phyloP scores from a whole-genome alignment of 2,797 vertebrate species.

The Pseudopleuronectes americanus region DNA sequence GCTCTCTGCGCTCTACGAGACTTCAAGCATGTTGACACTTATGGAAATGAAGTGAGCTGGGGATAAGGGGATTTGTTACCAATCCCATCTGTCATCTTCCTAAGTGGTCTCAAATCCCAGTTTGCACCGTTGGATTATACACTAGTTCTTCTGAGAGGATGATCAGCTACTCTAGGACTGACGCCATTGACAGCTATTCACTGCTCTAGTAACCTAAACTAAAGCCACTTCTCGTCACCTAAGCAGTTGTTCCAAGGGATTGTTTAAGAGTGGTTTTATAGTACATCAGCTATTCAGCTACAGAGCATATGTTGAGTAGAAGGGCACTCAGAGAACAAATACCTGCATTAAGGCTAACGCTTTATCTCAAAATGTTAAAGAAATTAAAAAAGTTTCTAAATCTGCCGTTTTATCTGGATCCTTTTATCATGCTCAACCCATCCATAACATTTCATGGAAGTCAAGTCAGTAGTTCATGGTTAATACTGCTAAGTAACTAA shows the following conservation, averaged over 20 bases:
- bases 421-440: no score
- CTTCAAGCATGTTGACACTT: constrained; percentile 66
- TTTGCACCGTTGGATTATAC: constrained; percentile 60
- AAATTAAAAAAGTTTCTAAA: no score
- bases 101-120: constrained; percentile 74
- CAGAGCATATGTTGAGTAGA: background rate
- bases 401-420: no score
- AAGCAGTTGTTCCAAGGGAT: constrained; percentile 2
- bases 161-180: constrained; percentile 45
- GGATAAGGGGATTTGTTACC: constrained; percentile 76
- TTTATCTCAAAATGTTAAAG: no score
- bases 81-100: constrained; percentile 80
- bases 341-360: no score
- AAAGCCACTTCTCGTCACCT: background rate
- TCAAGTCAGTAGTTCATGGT: no score
- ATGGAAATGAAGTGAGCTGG: constrained; percentile 76
- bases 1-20: constrained; percentile 30
- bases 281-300: background rate
- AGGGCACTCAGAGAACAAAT: no score
- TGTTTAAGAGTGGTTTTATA: background rate
- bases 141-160: constrained; percentile 53
- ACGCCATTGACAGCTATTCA: constrained; percentile 48
- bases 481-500: no score
- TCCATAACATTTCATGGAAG: no score
- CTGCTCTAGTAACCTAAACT: constrained; percentile 12